phyloP scores from a whole-genome alignment of 2,113 vertebrate species.

The Camelus dromedarius region DNA sequence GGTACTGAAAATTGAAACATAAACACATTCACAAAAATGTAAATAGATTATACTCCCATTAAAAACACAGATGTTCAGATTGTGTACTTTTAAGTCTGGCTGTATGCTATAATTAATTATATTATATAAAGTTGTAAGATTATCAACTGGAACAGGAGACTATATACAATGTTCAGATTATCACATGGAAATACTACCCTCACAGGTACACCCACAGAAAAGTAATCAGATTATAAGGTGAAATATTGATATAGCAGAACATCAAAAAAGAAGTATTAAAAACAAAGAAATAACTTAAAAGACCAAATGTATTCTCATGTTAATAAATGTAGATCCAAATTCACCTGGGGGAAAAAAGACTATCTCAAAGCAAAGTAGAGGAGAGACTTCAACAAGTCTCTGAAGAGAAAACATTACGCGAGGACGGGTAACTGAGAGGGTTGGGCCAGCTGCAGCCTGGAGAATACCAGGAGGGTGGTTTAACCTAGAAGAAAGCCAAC shows the following conservation, averaged over 20 bases:
- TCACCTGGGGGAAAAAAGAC: neutral
- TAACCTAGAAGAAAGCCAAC: neutral
- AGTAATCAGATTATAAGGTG: slow-evolving; percentile 4
- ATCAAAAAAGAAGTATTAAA: neutral
- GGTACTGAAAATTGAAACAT: neutral
- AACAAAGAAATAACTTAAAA: slow-evolving; percentile 30
- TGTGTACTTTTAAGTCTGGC: neutral
- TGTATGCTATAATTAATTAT: slow-evolving; percentile 1
- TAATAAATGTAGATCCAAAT: neutral
- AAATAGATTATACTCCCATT: neutral
- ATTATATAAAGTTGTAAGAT: neutral
- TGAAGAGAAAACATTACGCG: neutral
- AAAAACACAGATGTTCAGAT: neutral
- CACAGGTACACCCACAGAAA: neutral
- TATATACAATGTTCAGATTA: neutral
- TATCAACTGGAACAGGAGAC: neutral
- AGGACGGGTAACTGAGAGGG: neutral
- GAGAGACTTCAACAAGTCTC: slow-evolving; percentile 7
- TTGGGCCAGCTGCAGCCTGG: neutral
- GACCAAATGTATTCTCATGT: neutral
- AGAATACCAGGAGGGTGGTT: neutral
- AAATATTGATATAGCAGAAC: neutral
- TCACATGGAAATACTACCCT: neutral
- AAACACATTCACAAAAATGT: neutral
- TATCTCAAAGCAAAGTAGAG: neutral